Conservation (phyloP, 2,113 vertebrate species). For the Elanus axillaris region DNA sequence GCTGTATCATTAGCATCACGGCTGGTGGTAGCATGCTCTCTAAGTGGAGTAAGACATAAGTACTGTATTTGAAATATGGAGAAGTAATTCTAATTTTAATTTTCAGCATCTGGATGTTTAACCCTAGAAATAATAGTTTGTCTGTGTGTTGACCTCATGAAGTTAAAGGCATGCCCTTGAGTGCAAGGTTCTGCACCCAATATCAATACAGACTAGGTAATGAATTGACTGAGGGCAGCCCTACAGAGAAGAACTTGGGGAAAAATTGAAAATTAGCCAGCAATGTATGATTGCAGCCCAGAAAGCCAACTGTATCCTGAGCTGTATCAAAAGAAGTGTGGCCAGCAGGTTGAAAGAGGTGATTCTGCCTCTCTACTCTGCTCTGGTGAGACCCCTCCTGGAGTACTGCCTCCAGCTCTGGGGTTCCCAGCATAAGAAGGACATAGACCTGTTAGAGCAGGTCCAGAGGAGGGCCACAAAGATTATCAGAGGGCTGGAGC, state of each 20-base stretch:
- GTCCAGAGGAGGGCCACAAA: background rate
- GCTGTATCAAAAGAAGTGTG: background rate
- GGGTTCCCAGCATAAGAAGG: too few relatives aligned
- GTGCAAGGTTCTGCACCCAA: background rate
- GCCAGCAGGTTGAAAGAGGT: too few relatives aligned
- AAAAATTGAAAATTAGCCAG: background rate
- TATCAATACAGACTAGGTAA: background rate
- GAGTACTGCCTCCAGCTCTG: too few relatives aligned
- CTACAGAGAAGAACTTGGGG: background rate
- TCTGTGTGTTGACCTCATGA: background rate
- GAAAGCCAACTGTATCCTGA: background rate
- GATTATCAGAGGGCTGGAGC: background rate
- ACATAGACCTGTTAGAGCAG: background rate
- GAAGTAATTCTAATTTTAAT: background rate
- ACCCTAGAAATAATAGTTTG: background rate
- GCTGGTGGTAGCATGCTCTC: background rate
- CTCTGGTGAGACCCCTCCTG: too few relatives aligned
- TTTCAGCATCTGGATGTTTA: background rate
- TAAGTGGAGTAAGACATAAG: background rate
- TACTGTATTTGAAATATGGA: background rate
- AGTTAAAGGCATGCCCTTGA: too few relatives aligned
- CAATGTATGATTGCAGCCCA: background rate
- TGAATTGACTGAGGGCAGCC: background rate
- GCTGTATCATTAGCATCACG: background rate
- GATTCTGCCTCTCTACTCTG: too few relatives aligned